A percentile compares a stretch with the other conserved stretches of the same genome.
phyloP scores from a whole-genome alignment of 2,797 vertebrate species.

The Hydrocynus forskahlii region DNA sequence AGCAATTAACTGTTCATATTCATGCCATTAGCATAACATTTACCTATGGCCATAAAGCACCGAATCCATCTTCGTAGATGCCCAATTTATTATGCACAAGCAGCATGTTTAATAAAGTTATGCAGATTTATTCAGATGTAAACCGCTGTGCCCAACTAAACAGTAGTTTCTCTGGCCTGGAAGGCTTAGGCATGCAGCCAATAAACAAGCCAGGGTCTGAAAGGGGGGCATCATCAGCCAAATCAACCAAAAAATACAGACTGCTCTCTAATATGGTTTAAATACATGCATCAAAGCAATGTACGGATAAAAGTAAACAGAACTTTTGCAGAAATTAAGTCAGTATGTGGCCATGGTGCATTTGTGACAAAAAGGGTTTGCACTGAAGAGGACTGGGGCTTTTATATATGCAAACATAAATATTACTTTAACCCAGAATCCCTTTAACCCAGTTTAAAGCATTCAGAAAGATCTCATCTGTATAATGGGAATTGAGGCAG shows the following conservation, averaged over 20 bases:
- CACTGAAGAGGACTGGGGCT: not conserved
- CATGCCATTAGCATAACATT: slow-evolving; percentile 31
- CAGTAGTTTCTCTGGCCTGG: slow-evolving; percentile 29
- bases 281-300: not conserved
- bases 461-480: not conserved
- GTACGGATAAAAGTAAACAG: not conserved
- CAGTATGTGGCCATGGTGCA: not conserved
- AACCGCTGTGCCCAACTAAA: slow-evolving; percentile 5
- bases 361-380: not conserved
- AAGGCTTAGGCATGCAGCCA: slow-evolving; percentile 23
- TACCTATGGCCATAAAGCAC: slow-evolving; percentile 13
- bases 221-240: slow-evolving; percentile 10
- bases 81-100: slow-evolving; percentile 30
- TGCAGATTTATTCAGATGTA: slow-evolving; percentile 47
- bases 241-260: not conserved
- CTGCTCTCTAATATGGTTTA: slow-evolving; percentile 15
- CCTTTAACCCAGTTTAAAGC: not conserved
- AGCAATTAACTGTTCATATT: slow-evolving; percentile 24
- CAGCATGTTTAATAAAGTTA: slow-evolving; percentile 11
- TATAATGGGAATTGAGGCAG: not conserved
- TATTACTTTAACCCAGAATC: not conserved
- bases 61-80: slow-evolving; percentile 16
- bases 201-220: slow-evolving; percentile 36
- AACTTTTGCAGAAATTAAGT: slow-evolving; percentile 8
- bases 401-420: not conserved